Evolutionary conservation across 1,140 invertebrate species (phyloP), one percentile per base, ranked within the genome.

Genomic region (Scylla paramamosain): DNA sequence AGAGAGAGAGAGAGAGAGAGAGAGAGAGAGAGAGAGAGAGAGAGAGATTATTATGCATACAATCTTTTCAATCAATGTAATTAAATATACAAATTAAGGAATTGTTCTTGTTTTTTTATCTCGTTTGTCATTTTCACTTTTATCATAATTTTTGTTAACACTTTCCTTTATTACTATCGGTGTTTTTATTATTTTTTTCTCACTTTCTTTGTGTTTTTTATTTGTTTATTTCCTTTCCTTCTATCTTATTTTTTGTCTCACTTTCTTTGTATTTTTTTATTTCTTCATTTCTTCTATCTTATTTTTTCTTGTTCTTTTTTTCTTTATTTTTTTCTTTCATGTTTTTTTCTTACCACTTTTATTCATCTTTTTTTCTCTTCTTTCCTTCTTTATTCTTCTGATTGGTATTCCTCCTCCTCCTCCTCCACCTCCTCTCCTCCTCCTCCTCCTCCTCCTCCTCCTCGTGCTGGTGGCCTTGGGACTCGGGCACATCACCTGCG

Each of bases 371-470:
- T 20, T 77, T n/a, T n/a, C n/a, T 2, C 25, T n/a, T 8, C n/a
- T 3, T n/a, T 1, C n/a, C 67, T 20, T 77, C 67, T 1, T 39
- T 8, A 3, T 59, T 59, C 52, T 77, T 20, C 67, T 77, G 12
- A 7, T 14, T 14, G 48, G 7, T 77, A 0, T 20, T 77, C 67
- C 67, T 77, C 67, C 67, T 77, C 67, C 67, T 77, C 67, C 67
- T 77, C 67, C 67, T 77, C 67, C 67, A 16, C 67, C 67, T 77
- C 67, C 67, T 77, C 67, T 77, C 67, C 67, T 77, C 67, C 67
- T 77, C 67, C 67, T 77, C 67, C 67, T 77, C 67, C 67, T 77
- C 67, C 67, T 77, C 67, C 20, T 20, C 67, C 20, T 20, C 67
- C 20, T n/a, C 25, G 1, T 20, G 12, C 67, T n/a, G 20, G 25